Evolutionary conservation across 2,797 vertebrate species (phyloP).

Genomic region (Rhincodon typus): DNA sequence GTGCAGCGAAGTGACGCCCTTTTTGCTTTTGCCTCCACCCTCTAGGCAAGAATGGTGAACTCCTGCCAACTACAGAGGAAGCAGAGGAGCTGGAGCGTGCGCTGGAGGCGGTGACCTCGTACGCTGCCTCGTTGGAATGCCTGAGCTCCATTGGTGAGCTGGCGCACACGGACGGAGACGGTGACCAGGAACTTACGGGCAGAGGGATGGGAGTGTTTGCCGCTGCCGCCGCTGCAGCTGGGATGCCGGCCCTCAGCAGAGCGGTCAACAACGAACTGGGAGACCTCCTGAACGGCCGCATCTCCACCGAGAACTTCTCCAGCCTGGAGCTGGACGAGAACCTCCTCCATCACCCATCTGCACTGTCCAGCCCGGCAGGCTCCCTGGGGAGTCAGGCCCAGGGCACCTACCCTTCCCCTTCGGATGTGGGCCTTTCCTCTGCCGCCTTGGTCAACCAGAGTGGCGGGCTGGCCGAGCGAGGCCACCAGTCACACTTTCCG

Average conservation of each 20-base stretch:
- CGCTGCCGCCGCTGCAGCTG: conserved; percentile 68
- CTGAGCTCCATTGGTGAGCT: conserved; percentile 91
- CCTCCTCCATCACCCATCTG: conserved; percentile 75
- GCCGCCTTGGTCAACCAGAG: conserved; percentile 75
- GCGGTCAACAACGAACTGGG: conserved; percentile 71
- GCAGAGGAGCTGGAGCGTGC: conserved; percentile 95
- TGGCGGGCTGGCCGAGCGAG: conserved; percentile 72
- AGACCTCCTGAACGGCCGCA: conserved; percentile 84
- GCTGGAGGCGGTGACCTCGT: conserved; percentile 87
- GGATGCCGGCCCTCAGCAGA: conserved; percentile 69
- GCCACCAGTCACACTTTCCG: conserved; percentile 76
- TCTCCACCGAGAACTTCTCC: conserved; percentile 83
- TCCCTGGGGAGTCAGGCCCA: conserved; percentile 73
- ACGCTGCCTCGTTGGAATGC: conserved; percentile 84
- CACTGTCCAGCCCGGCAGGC: conserved; percentile 76
- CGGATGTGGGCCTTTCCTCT: conserved; percentile 67
- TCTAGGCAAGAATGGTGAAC: conserved; percentile 92
- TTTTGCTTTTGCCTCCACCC: conserved; percentile 22
- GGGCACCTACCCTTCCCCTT: conserved; percentile 65
- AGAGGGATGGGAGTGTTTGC: conserved; percentile 83
- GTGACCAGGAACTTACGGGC: conserved; percentile 69
- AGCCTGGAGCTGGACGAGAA: conserved; percentile 92
- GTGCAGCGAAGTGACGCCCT: neutral
- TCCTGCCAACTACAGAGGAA: conserved; percentile 94
- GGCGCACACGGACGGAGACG: conserved; percentile 76